Evolutionary conservation across 2,888 invertebrate genomes (phyloP).

Genomic region (Cetonia aurata): DNA sequence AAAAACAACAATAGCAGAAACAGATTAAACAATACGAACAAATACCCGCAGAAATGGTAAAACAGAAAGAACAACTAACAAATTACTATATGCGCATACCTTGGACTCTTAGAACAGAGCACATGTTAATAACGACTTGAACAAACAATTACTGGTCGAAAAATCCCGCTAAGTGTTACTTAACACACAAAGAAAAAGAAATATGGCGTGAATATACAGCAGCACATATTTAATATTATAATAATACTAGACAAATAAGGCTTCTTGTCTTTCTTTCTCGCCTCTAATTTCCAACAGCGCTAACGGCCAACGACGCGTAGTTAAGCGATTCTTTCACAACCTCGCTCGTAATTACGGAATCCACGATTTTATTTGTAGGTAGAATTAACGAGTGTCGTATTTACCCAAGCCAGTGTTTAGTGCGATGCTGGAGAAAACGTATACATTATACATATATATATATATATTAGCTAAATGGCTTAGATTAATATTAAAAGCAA

Average conservation of each 20-base stretch:
- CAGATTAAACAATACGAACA: too few relatives aligned
- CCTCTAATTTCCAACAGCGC: conserved; percentile 1
- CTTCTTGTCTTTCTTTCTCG: conserved; percentile 14
- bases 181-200: conserved; percentile 17
- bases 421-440: background rate
- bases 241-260: conserved; percentile 15
- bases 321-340: conserved; percentile 20
- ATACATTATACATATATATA: conserved; percentile 7
- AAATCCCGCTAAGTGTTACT: conserved; percentile 33
- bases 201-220: background rate
- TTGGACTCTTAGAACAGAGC: too few relatives aligned
- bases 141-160: conserved; percentile 21
- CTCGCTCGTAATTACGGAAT: conserved; percentile 25
- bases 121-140: conserved; percentile 5
- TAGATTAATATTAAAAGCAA: conserved; percentile 25
- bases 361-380: conserved; percentile 28
- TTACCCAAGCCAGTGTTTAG: conserved; percentile 17
- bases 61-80: too few relatives aligned
- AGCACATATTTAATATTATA: conserved; percentile 10
- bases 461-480: background rate
- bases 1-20: background rate
- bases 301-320: too few relatives aligned
- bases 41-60: too few relatives aligned
- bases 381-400: conserved; percentile 24
- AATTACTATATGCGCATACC: too few relatives aligned